Evolutionary conservation across 2,113 vertebrate species (phyloP), one percentile per base, ranked within the genome.

Genomic region (Hiodon tergisus): DNA sequence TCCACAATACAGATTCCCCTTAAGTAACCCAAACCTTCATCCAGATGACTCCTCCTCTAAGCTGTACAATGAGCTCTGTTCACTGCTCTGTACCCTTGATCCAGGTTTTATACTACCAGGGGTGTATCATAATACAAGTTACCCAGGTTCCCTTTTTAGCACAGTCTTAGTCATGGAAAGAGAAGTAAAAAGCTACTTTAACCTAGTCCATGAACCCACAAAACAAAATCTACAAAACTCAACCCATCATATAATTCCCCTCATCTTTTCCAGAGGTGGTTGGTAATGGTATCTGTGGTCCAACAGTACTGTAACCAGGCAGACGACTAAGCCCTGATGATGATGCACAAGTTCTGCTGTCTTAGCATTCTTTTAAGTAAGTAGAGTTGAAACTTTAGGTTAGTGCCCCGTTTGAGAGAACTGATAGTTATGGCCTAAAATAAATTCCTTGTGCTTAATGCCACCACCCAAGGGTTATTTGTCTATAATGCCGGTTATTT

Each of bases 1-100:
- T 84, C 85, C 81, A 90, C 85, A 84, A 84, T 81, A 82, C 79
- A 70, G 72, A 81, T 85, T 80, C 82, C 84, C 87, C 82, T 79
- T 84, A 81, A 82, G 90, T 90, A 92, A 92, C 86, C 81, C 72
- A 89, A 91, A 88, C 86, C 90, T 86, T 78, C 79, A 72, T 80
- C 81, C 73, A 77, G 84, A 79, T 72, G 83, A 86, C 83, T 86
- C 86, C 84, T 84, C 85, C 87, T 84, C 82, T 85, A 81, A 76
- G 66, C 63, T 75, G 78, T 78, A 90, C 90, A 92, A 91, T 81
- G 84, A 80, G 74, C 73, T 76, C 83, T 70, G 85, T 91, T 91
- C 81, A 89, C 78, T 74, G 75, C 60, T 83, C 57, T 16, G 69
- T 81, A 80, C 82, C 82, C 81, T 81, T 70, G 77, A 60, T 77